These are phyloP conservation scores for Dolichotis patagonum DNA, from an alignment of 2,113 vertebrate genomes.

Conservation along the genomic window DNA sequence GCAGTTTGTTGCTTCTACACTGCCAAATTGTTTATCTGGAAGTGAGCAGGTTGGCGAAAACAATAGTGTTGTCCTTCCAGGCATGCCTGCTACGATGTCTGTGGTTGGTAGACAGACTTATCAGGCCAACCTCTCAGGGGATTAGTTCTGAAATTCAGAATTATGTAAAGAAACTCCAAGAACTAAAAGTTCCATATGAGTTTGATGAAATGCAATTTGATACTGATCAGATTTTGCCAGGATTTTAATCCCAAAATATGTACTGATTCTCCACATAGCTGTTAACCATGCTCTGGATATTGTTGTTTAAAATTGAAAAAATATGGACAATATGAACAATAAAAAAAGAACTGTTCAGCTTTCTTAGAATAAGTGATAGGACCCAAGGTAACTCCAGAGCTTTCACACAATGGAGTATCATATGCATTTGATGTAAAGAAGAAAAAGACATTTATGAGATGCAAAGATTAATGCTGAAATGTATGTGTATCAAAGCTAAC, in stretches of 20 bases:
- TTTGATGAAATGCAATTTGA: constrained; percentile 43
- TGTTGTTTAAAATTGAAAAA: constrained; percentile 13
- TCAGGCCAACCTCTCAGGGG: background rate
- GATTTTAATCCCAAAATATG: background rate
- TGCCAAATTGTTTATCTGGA: constrained; percentile 50
- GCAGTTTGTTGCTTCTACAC: constrained; percentile 33
- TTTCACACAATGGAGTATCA: background rate
- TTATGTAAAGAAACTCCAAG: constrained; percentile 42
- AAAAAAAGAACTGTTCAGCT: background rate
- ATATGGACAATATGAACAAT: background rate
- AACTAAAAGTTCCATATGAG: background rate
- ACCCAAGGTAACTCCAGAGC: background rate
- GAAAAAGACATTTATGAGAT: constrained; percentile 1
- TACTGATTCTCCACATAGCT: background rate
- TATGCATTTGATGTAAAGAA: constrained; percentile 6
- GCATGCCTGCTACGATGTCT: background rate
- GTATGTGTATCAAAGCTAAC: background rate
- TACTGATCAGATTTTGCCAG: constrained; percentile 37
- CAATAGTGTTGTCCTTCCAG: constrained; percentile 5
- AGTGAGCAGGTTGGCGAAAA: constrained; percentile 51
- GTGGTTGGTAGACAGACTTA: background rate
- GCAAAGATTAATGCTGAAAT: background rate
- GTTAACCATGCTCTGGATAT: background rate
- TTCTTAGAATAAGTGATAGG: constrained; percentile 27
- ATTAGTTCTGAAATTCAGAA: constrained; percentile 49